Evolutionary conservation across 35 echinoderm and acorn worm genomes (phyloP).

Genomic region (Lytechinus variegatus): DNA sequence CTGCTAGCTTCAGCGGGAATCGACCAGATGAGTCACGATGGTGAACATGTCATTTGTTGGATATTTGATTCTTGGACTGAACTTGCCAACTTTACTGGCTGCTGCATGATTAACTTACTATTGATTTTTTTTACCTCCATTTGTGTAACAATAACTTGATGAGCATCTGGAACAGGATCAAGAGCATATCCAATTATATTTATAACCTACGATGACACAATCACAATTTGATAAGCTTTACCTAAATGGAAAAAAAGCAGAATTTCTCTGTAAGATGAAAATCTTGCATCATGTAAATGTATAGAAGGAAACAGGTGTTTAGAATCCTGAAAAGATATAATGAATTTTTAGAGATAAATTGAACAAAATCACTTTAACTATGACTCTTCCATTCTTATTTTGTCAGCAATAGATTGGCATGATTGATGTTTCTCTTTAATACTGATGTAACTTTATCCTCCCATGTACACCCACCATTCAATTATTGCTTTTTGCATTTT

Average conservation of each 20-base stretch:
- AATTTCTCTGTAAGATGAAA: neutral
- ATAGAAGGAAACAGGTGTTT: neutral
- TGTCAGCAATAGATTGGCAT: neutral
- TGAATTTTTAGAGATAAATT: too few relatives aligned
- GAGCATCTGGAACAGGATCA: neutral
- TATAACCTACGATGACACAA: too few relatives aligned
- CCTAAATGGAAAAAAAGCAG: too few relatives aligned
- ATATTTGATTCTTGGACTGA: neutral
- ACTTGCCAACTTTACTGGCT: neutral
- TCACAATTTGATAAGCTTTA: too few relatives aligned
- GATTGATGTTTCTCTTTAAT: too few relatives aligned
- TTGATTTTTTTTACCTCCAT: neutral
- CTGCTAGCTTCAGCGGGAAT: neutral
- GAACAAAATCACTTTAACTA: neutral
- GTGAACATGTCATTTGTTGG: neutral
- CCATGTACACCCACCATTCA: too few relatives aligned
- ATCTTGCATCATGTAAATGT: neutral
- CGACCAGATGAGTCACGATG: neutral
- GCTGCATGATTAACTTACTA: neutral
- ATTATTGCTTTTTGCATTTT: too few relatives aligned
- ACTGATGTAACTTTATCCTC: too few relatives aligned
- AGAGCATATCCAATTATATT: neutral
- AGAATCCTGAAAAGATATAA: neutral
- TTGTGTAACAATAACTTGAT: neutral
- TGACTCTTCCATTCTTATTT: neutral